Base-by-base conservation (phyloP, 1,140 invertebrate genomes). In the Cydia splendana region DNA sequence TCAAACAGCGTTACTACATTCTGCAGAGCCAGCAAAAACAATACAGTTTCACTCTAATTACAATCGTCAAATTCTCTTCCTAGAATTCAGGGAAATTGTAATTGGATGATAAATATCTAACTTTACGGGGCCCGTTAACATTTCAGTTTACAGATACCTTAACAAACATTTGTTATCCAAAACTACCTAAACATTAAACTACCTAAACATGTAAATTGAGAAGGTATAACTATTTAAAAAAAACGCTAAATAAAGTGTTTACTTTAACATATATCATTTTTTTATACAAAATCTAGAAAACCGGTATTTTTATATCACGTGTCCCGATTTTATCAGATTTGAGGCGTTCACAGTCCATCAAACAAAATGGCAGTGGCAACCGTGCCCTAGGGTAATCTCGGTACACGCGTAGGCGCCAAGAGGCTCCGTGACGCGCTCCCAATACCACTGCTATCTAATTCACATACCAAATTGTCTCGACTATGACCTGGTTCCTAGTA, bases 331-430 rank as follows among this genome's bases (percentile, higher is more conserved):
- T 38, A 71, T 38, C 67, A 71, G 67, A 71, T 71, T 71, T 71
- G 30, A 38, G 34, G 30, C 30, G 30, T 71, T 71, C 67, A 71
- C 67, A 71, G 67, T 45, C 67, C 38, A 71, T 71, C 67, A 71
- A 71, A 78, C 75, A 79, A 77, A 74, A 75, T 48, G 65, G 42
- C 76, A 57, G 45, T 79, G 65, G 76, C 79, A 81, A 82, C 77
- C 24, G 76, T 78, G 42, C 82, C 76, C 82, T 2, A 9, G 80
- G 80, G 80, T 83, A 83, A 83, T 83, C 77, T 80, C 75, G 78
- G 18, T 74, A 51, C 73, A 51, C 42, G 30, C 73, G 10, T 24
- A 15, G 34, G 38, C 73, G 48, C 45, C 73, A 15, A 28, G 5
- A 34, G 71, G 71, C 73, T 18, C 30, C 13, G 67, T 30, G 30